A percentile compares a stretch with the other conserved stretches of the same genome.
These are phyloP conservation scores for Oncorhynchus kisutch DNA, from an alignment of 2,113 vertebrate genomes.

Conservation along the genomic window DNA sequence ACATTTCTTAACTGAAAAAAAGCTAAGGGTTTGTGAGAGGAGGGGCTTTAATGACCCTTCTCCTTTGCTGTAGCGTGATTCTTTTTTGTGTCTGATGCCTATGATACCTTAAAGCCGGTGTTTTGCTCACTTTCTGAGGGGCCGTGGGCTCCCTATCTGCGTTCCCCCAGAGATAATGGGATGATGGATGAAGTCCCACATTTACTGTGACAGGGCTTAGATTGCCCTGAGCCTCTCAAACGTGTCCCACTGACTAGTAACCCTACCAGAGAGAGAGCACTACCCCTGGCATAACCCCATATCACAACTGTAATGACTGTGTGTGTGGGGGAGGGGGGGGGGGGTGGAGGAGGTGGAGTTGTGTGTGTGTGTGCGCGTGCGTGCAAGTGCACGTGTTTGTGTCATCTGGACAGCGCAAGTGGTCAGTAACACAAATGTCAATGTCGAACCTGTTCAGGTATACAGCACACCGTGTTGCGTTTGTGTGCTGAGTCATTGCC, in stretches of 20 bases:
- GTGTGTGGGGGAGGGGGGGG: too few relatives aligned
- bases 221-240: slow-evolving; percentile 1
- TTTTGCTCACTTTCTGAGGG: not conserved
- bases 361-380: too few relatives aligned
- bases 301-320: too few relatives aligned
- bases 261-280: not conserved
- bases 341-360: too few relatives aligned
- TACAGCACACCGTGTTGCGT: too few relatives aligned
- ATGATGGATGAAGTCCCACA: slow-evolving; percentile 11
- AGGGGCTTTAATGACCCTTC: not conserved
- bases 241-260: not conserved
- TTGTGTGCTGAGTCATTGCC: too few relatives aligned
- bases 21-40: not conserved
- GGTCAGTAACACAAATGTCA: too few relatives aligned
- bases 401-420: too few relatives aligned
- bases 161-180: not conserved
- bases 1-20: not conserved
- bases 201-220: slow-evolving; percentile 3
- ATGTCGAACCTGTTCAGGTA: too few relatives aligned
- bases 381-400: too few relatives aligned
- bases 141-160: not conserved
- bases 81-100: not conserved
- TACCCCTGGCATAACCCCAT: too few relatives aligned
- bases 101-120: not conserved
- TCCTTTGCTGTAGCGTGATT: not conserved